These are phyloP conservation scores for Salvelinus alpinus DNA, from an alignment of 2,113 vertebrate species.

Conservation along the genomic window DNA sequence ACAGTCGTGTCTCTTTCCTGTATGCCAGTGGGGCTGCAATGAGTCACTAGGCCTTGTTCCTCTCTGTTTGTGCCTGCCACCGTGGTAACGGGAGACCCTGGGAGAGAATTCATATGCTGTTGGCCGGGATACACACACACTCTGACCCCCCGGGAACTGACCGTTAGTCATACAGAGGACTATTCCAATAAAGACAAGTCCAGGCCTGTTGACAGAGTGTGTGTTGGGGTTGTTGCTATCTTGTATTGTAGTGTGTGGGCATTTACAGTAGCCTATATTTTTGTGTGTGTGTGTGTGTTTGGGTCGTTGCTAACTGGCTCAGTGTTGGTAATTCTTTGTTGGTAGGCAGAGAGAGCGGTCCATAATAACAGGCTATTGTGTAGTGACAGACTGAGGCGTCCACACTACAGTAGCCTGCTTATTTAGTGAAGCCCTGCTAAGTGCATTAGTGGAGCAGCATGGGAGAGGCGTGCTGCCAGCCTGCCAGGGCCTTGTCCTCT, in stretches of 20 bases:
- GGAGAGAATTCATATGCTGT: slow-evolving; percentile 32
- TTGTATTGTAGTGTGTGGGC: neutral
- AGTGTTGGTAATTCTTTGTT: neutral
- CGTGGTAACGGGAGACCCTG: slow-evolving; percentile 33
- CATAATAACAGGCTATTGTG: slow-evolving; percentile 8
- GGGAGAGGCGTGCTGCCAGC: slow-evolving; percentile 21
- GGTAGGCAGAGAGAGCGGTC: slow-evolving; percentile 5
- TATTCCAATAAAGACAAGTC: slow-evolving; percentile 36
- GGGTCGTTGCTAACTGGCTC: neutral
- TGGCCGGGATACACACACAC: slow-evolving; percentile 36
- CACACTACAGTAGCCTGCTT: neutral
- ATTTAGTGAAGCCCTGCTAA: slow-evolving; percentile 10
- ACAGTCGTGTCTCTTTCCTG: neutral
- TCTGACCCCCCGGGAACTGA: slow-evolving; percentile 37
- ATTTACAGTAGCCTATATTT: too few relatives aligned
- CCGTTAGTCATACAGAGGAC: slow-evolving; percentile 11
- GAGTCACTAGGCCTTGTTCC: slow-evolving; percentile 23
- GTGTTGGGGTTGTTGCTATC: slow-evolving; percentile 16
- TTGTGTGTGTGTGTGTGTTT: neutral
- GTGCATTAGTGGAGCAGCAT: slow-evolving; percentile 16
- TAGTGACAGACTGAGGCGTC: slow-evolving; percentile 11
- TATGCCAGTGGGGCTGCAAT: neutral
- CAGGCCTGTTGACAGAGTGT: slow-evolving; percentile 22
- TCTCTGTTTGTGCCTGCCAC: slow-evolving; percentile 13
- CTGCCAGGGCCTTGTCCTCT: neutral